A percentile compares a stretch with the other conserved stretches of the same genome.
Conservation (phyloP, 2,113 vertebrate species). For the Trichechus manatus region DNA sequence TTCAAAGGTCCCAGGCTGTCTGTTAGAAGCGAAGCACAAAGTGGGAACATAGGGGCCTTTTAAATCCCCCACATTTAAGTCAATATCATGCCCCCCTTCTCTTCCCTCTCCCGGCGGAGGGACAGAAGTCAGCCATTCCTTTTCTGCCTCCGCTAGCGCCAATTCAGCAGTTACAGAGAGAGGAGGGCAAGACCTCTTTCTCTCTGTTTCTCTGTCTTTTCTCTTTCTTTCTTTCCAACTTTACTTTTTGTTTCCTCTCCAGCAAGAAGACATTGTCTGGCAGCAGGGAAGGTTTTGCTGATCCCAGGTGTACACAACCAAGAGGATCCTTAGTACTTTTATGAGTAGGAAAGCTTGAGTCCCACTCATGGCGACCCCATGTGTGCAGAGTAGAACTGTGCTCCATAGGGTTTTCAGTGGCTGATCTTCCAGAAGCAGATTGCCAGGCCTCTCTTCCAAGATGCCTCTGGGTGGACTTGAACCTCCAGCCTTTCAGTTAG, state of each 20-base stretch:
- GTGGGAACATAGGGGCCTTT: slow-evolving; percentile 94
- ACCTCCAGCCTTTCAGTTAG: neutral
- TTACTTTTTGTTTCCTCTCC: slow-evolving; percentile 71
- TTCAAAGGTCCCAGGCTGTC: slow-evolving; percentile 97
- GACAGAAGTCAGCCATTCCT: slow-evolving; percentile 89
- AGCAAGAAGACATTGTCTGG: slow-evolving; percentile 79
- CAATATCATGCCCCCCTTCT: slow-evolving; percentile 89
- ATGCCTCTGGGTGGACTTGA: neutral
- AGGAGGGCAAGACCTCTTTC: slow-evolving; percentile 60
- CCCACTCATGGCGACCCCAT: neutral
- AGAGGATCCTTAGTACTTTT: slow-evolving; percentile 73
- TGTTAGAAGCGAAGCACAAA: slow-evolving; percentile 96
- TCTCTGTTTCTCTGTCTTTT: slow-evolving; percentile 46
- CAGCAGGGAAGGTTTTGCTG: slow-evolving; percentile 53
- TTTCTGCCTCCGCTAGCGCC: slow-evolving; percentile 82
- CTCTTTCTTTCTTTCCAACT: slow-evolving; percentile 74
- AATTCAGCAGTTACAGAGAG: slow-evolving; percentile 84
- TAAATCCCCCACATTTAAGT: slow-evolving; percentile 95
- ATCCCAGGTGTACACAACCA: slow-evolving; percentile 31
- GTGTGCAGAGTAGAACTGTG: neutral
- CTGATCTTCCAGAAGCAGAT: neutral
- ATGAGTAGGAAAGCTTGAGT: neutral
- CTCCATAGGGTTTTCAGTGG: neutral
- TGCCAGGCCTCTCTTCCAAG: neutral
- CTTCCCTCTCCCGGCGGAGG: slow-evolving; percentile 87